Base-by-base conservation (phyloP, 1,140 invertebrate genomes). In the Heterodera carotae region DNA sequence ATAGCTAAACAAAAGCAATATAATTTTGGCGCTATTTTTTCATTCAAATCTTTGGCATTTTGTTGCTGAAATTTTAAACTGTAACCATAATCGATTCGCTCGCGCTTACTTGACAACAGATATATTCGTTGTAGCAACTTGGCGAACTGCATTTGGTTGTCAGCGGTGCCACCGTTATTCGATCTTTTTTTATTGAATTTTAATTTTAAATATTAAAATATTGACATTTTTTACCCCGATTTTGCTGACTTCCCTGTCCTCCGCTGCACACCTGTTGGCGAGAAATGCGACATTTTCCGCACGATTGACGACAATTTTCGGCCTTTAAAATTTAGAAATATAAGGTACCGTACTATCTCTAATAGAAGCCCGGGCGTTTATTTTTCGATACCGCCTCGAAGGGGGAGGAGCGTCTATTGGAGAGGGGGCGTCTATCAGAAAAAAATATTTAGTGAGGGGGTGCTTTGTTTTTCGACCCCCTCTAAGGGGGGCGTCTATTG, bases 111-210 rank as follows among this genome's bases (percentile, higher is more conserved):
- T 78, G 80, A 10, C 71, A 74, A 39, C 78, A 83, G 76, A 85
- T 82, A 56, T 83, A 83, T 73, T 83, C 82, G 43, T 83, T 85
- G 69, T 66, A 83, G 48, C 82, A 83, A 15, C 82, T 82, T 25
- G 81, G 80, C 18, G 82, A 82, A 22, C 66, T 36, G 72, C 81
- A 82, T 59, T 76, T 78, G 27, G 56, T 43, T 12, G 4, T 34
- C 10, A 39, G 66, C n/a, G 78, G 39, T 27, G 78, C 43, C 72
- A 68, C 31, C 22, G 78, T 74, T 8, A 74, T 56, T 6, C 71
- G 43, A 10, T 74, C 71, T 74, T 66, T 31, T 31, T 18, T 34
- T 31, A 1, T 12, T 66, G 7, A 1, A 1, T 12, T 66, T n/a
- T 1, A 66, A 25, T 66, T 66, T 66, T 27, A 29, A 31, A 66